A percentile compares a stretch with the other conserved stretches of the same genome.
Conservation (phyloP, 2,888 invertebrate genomes). For the Hecatera dysodea region DNA sequence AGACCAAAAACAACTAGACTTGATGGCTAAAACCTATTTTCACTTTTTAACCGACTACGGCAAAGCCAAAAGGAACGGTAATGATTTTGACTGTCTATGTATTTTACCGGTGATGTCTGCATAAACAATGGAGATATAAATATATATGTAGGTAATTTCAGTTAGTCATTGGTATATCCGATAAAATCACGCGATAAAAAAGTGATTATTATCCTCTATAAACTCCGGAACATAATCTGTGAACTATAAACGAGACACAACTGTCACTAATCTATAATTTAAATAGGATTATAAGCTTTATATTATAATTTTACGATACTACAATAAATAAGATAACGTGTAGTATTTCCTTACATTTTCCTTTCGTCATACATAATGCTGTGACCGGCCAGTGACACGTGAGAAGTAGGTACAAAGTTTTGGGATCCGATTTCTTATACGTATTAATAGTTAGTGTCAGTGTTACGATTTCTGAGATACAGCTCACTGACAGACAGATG, state of each 20-base stretch:
- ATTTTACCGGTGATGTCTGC: too few relatives aligned
- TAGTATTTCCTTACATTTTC: neutral
- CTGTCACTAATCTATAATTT: neutral
- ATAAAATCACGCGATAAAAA: conserved; percentile 24
- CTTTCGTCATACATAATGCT: neutral
- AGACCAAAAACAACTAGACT: too few relatives aligned
- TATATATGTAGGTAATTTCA: too few relatives aligned
- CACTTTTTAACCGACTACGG: too few relatives aligned
- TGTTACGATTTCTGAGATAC: neutral
- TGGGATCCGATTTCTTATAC: neutral
- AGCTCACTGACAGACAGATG: neutral
- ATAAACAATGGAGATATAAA: neutral
- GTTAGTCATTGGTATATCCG: too few relatives aligned
- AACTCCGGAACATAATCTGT: conserved; percentile 18
- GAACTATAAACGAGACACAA: conserved; percentile 16
- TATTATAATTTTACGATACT: neutral
- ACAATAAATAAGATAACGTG: neutral
- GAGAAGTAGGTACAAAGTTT: conserved; percentile 1
- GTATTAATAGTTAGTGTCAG: too few relatives aligned
- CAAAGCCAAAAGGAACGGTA: too few relatives aligned
- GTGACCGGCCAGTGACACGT: neutral
- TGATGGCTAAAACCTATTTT: too few relatives aligned
- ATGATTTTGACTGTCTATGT: too few relatives aligned
- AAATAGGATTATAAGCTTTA: conserved; percentile 7
- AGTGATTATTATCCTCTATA: conserved; percentile 5